A percentile compares a stretch with the other conserved stretches of the same genome.
phyloP scores from a whole-genome alignment of 2,113 vertebrate species.

The Nesogale talazaci region DNA sequence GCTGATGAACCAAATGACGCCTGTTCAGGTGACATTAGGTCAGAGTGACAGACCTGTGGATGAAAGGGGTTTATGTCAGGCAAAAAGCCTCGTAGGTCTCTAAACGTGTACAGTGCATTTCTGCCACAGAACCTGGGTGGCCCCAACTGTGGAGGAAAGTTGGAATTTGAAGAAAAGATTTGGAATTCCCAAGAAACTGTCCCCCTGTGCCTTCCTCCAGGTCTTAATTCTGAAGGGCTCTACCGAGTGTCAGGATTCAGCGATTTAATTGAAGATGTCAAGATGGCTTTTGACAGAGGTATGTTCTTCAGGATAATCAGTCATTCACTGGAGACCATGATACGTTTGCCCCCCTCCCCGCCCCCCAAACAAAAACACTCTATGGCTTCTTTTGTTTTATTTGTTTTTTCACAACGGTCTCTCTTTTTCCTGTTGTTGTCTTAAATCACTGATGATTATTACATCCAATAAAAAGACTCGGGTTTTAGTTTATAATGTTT shows the following conservation, averaged over 20 bases:
- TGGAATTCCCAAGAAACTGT: conserved; percentile 15
- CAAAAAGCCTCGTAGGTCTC: conserved; percentile 67
- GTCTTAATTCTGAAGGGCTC: conserved; percentile 97
- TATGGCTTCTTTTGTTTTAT: not conserved
- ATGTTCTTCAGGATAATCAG: conserved; percentile 58
- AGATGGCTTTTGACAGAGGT: conserved; percentile 99
- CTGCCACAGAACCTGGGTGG: conserved; percentile 21
- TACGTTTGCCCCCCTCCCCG: not conserved
- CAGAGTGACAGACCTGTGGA: conserved; percentile 64
- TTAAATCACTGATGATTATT: conserved; percentile 30
- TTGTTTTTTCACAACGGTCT: too few relatives aligned
- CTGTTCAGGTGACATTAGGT: conserved; percentile 48
- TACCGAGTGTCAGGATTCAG: conserved; percentile 99
- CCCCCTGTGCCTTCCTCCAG: conserved; percentile 82
- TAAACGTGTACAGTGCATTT: conserved; percentile 56
- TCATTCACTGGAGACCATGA: not conserved
- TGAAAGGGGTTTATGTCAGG: conserved; percentile 70
- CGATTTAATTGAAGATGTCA: conserved; percentile 98
- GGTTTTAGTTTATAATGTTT: not conserved
- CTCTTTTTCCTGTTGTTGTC: conserved; percentile 23
- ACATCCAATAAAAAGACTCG: not conserved
- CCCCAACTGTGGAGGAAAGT: conserved; percentile 28
- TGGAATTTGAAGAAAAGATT: conserved; percentile 33
- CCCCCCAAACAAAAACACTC: not conserved
- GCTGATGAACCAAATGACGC: conserved; percentile 65